Evolutionary conservation across 1,140 invertebrate genomes (phyloP), one percentile per base, ranked within the genome.

Genomic region (Pseudoatta argentina): DNA sequence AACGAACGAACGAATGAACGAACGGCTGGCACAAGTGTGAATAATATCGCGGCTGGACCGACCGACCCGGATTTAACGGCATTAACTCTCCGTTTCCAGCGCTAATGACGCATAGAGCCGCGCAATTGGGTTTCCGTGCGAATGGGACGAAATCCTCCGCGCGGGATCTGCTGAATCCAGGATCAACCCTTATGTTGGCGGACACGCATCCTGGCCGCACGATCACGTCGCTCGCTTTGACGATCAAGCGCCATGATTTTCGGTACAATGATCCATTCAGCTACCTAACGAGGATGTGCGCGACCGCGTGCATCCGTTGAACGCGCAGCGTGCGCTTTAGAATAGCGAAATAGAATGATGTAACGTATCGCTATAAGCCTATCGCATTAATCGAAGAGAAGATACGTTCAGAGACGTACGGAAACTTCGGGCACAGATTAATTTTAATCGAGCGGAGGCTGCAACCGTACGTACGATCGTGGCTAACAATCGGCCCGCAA

Each of bases 31-130:
- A 55, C 66, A 69, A 69, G 81, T 86, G 91, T 75, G 91, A 93
- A 94, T 94, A 94, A 93, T 94, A 87, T 89, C 90, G 85, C 83
- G 91, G 87, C 89, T 71, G 53, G 91, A 82, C 92, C 89, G 90
- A 81, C 91, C 90, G 89, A 85, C 78, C 91, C 82, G 86, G 88
- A 90, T 91, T 91, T 93, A 94, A 94, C 91, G 92, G 87, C 93
- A 88, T 93, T 93, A 92, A 91, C 91, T 87, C 91, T 87, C 91
- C 91, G 92, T 94, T 94, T 92, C 93, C 92, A 91, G 89, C 91
- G 91, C 88, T 94, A 94, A 94, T 94, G 93, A 94, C 92, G 93
- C 93, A 94, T 93, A 94, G 91, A 94, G 72, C 87, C 73, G 73
- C 63, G 88, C 88, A 93, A 94, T 94, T 93, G 91, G 91, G 91